A percentile compares a stretch with the other conserved stretches of the same genome.
phyloP scores from a whole-genome alignment of 1,140 invertebrate genomes.

The Eurosta solidaginis region DNA sequence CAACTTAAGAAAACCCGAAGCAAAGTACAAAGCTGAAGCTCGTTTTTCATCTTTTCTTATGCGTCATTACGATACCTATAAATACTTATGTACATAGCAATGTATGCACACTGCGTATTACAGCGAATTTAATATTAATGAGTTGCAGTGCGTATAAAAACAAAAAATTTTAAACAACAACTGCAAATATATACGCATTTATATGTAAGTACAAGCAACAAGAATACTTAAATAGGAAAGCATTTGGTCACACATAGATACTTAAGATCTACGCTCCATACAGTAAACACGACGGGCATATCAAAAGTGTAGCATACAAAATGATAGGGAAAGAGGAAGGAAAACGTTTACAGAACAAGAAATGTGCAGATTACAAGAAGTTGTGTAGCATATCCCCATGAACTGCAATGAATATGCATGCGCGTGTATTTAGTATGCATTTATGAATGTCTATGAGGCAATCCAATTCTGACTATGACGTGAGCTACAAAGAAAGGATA shows the following conservation, averaged over 20 bases:
- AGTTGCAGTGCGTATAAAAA: background rate
- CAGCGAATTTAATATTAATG: conserved; percentile 7
- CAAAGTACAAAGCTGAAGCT: too few species aligned
- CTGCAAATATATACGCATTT: background rate
- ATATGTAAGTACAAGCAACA: background rate
- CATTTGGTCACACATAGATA: background rate
- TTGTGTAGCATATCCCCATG: background rate
- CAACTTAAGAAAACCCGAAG: too few species aligned
- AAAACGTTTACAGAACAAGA: background rate
- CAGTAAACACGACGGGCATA: background rate
- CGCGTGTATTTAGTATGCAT: background rate
- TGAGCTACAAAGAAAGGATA: background rate
- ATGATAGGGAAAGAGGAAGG: background rate
- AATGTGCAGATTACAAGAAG: background rate
- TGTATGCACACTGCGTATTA: background rate
- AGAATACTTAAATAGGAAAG: background rate
- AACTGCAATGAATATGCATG: too few species aligned
- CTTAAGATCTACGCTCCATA: background rate
- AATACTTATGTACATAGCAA: too few species aligned
- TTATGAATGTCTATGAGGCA: background rate
- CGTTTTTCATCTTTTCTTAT: background rate
- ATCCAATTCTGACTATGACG: background rate
- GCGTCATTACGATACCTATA: too few species aligned
- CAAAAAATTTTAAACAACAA: too few species aligned
- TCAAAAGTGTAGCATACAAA: background rate